Base-by-base conservation (phyloP, 2,888 invertebrate genomes). In the Diaphora mendica region DNA sequence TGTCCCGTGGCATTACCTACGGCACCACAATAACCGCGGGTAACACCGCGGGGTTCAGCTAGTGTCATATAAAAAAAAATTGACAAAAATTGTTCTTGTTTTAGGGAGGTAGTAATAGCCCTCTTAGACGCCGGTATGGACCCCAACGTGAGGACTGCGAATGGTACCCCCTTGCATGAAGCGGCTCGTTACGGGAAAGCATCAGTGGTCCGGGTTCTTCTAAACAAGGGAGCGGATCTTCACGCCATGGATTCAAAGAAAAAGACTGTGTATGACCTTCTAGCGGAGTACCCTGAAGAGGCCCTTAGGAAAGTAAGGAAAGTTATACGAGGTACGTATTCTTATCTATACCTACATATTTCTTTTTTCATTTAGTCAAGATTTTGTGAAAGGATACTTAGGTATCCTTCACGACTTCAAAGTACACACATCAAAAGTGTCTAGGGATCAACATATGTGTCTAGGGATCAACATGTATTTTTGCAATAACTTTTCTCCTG, bases 151-250 rank as follows among this genome's bases (percentile, higher is more conserved):
- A 96, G 98, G 84, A 98, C 99, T 23, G 97, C 97, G 76, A 97
- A 97, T 51, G 99, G 99, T 0, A 98, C 98, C 11, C 98, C 99
- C 0, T 96, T 99, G 78, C 99, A 99, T 95, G 99, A 99, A 91
- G 99, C 99, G 0, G 99, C 99, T 0, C 96, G 98, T 39, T 99
- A 97, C 91, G 99, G 99, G 30, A 99, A 99, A 92, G 97, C 98
- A 82, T 97, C 98, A 75, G 98, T 99, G 30, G 99, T 98, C 35
- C 96, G 97, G 72, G 96, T 98, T 0, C 96, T 99, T 55, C 95
- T 99, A 26, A 97, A 97, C 78, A 96, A 97, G 83, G 98, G 98
- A 1, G 98, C 98, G 33, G 98, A 99, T 91, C 96, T 98, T 64
- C 96, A 97, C 77, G 97, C 98, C 66, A 96, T 97, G 39, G 98